phyloP scores from a whole-genome alignment of 2,888 invertebrate genomes.

The Dusona sp. region DNA sequence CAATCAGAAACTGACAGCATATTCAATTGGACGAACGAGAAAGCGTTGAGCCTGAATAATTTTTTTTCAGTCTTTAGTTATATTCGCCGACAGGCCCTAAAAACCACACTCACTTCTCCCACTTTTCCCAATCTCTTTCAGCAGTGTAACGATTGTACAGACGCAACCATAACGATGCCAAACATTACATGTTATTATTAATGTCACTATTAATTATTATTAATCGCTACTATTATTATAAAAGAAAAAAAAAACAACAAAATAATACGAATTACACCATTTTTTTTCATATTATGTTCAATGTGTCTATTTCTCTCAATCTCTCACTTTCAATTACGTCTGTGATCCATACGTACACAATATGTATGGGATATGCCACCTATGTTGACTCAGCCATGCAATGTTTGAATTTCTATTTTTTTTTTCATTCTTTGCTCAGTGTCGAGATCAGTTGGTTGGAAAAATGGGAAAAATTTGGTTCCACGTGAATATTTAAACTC shows the following conservation, averaged over 20 bases:
- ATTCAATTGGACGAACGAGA: neutral
- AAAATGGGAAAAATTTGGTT: neutral
- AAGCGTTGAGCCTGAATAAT: constrained; percentile 23
- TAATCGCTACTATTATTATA: constrained; percentile 74
- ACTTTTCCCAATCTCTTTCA: constrained; percentile 28
- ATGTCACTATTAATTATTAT: constrained; percentile 73
- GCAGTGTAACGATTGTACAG: constrained; percentile 79
- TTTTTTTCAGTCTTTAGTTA: constrained; percentile 18
- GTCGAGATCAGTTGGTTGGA: neutral
- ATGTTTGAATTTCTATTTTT: neutral
- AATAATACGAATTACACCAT: constrained; percentile 75
- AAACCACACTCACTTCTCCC: constrained; percentile 15
- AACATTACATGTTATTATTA: constrained; percentile 81
- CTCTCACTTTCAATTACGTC: constrained; percentile 8
- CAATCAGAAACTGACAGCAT: neutral
- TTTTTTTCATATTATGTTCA: constrained; percentile 73
- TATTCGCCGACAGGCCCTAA: constrained; percentile 22
- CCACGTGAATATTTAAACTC: neutral
- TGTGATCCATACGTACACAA: neutral
- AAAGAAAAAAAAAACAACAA: constrained; percentile 74
- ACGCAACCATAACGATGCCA: constrained; percentile 82
- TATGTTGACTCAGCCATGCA: neutral
- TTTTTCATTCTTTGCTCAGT: neutral
- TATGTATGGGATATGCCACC: neutral
- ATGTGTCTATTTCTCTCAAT: constrained; percentile 51